phyloP scores from a whole-genome alignment of 1,140 invertebrate genomes.

The Eumaeus atala region DNA sequence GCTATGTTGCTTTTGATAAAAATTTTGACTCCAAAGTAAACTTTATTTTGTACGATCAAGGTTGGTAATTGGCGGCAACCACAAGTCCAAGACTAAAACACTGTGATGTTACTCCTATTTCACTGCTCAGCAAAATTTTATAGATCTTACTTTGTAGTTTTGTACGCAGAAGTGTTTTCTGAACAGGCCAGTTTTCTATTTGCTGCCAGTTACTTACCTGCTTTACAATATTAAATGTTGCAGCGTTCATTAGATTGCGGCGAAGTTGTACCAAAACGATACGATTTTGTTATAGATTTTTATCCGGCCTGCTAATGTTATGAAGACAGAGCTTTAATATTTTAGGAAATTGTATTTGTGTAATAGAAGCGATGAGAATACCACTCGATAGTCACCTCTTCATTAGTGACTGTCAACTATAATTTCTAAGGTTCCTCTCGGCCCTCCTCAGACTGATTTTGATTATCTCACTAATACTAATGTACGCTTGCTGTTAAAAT shows the following conservation, averaged over 20 bases:
- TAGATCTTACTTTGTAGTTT: constrained; percentile 16
- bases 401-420: too few relatives aligned
- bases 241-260: not conserved
- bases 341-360: constrained; percentile 1
- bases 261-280: not conserved
- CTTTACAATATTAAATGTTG: constrained; percentile 9
- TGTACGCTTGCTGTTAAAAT: too few relatives aligned
- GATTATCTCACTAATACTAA: too few relatives aligned
- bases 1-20: constrained; percentile 12
- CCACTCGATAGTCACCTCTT: not conserved
- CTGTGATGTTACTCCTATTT: constrained; percentile 25
- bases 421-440: too few relatives aligned
- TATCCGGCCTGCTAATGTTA: constrained; percentile 5
- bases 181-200: constrained; percentile 19
- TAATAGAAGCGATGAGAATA: constrained; percentile 9
- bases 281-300: constrained; percentile 9
- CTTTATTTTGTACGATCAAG: constrained; percentile 7
- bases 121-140: constrained; percentile 18
- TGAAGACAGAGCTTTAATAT: constrained; percentile 10
- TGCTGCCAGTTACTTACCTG: constrained; percentile 10
- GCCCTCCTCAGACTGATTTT: too few relatives aligned
- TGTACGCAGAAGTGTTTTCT: constrained; percentile 16
- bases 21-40: constrained; percentile 12
- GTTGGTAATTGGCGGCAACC: constrained; percentile 23
- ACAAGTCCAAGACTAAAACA: constrained; percentile 24